Percentiles rank a stretch among this genome's conserved stretches.
phyloP scores from a whole-genome alignment of 1,140 invertebrate genomes.

The Phymorhynchus buccinoides region DNA sequence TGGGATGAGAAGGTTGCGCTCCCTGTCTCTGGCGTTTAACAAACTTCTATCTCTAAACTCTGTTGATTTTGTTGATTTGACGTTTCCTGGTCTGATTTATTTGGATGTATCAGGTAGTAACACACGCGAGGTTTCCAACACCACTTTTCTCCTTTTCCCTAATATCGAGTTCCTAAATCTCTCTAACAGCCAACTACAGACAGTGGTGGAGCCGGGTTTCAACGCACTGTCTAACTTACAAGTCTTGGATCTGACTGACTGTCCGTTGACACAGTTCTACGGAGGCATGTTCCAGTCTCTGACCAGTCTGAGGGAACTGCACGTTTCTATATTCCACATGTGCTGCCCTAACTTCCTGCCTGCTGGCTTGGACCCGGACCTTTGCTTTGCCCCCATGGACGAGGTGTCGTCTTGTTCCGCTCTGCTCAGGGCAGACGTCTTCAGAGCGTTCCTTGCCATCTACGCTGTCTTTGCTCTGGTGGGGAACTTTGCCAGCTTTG shows the following conservation, averaged over 20 bases:
- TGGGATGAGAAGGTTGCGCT: background rate
- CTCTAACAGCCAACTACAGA: background rate
- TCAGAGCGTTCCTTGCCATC: slow-evolving; percentile 45
- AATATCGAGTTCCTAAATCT: background rate
- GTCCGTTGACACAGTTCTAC: background rate
- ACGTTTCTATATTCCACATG: background rate
- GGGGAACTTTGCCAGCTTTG: slow-evolving; percentile 50
- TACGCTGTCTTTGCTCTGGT: slow-evolving; percentile 43
- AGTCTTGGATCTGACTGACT: background rate
- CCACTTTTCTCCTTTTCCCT: background rate
- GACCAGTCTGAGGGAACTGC: background rate
- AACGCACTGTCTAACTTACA: background rate
- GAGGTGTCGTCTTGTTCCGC: slow-evolving; percentile 41
- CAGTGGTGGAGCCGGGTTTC: background rate
- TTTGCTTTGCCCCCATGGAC: background rate
- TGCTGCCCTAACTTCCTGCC: slow-evolving; percentile 27
- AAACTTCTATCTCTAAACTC: slow-evolving; percentile 28
- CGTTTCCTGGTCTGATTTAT: background rate
- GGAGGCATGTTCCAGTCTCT: background rate
- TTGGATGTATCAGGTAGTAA: background rate
- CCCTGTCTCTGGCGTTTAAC: slow-evolving; percentile 40
- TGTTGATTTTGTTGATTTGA: background rate
- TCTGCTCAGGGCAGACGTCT: slow-evolving; percentile 40
- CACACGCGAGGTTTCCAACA: background rate
- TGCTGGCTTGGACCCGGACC: background rate